Conservation (phyloP, 1,140 invertebrate genomes). For the Drosophila leontia region DNA sequence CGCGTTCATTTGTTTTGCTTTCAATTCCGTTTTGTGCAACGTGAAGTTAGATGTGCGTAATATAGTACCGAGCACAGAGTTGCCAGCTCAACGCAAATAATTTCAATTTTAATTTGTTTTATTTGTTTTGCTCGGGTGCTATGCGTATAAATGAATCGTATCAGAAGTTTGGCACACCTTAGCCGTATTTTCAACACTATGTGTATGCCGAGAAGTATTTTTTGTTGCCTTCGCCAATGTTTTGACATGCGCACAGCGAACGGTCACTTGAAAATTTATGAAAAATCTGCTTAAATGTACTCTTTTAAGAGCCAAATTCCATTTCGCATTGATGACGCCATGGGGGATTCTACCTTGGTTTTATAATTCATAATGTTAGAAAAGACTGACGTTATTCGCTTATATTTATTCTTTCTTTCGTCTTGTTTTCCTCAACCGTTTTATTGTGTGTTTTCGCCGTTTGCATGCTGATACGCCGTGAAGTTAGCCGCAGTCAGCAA, state of each 20-base stretch:
- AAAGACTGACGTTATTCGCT: slow-evolving; percentile 19
- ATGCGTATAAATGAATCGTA: neutral
- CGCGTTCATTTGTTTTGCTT: slow-evolving; percentile 77
- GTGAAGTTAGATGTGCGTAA: slow-evolving; percentile 75
- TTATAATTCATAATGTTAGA: slow-evolving; percentile 36
- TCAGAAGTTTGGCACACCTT: neutral
- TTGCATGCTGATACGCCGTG: slow-evolving; percentile 53
- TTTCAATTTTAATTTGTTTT: slow-evolving; percentile 14
- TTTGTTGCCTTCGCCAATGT: slow-evolving; percentile 12
- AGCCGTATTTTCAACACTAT: slow-evolving; percentile 2
- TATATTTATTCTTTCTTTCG: slow-evolving; percentile 43
- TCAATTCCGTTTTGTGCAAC: slow-evolving; percentile 76
- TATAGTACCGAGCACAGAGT: slow-evolving; percentile 43
- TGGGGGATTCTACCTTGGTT: neutral
- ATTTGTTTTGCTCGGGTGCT: slow-evolving; percentile 22
- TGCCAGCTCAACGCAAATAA: slow-evolving; percentile 41
- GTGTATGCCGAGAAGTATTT: slow-evolving; percentile 22
- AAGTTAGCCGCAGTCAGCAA: slow-evolving; percentile 64
- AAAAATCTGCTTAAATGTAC: neutral
- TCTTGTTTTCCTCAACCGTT: slow-evolving; percentile 72
- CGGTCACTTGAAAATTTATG: neutral
- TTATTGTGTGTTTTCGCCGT: slow-evolving; percentile 58
- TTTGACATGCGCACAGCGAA: slow-evolving; percentile 42
- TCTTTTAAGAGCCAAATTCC: neutral
- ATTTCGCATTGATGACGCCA: slow-evolving; percentile 25